These are phyloP conservation scores for Falco biarmicus DNA, from an alignment of 2,797 vertebrate genomes.

Conservation along the genomic window DNA sequence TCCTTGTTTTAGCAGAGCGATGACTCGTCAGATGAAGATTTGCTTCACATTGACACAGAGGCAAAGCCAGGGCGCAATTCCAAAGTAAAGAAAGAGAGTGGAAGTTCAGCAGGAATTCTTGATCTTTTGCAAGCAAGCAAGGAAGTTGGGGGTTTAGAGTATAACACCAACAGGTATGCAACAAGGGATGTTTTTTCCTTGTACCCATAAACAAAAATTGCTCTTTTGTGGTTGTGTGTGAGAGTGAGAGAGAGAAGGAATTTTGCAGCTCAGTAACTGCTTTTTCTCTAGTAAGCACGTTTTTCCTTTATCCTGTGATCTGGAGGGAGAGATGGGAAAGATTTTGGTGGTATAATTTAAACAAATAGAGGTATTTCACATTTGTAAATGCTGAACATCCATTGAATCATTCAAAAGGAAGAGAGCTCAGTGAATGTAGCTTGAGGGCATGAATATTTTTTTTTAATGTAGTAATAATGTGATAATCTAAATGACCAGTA, in stretches of 20 bases:
- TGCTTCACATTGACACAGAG: constrained; percentile 95
- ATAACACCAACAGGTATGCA: constrained; percentile 93
- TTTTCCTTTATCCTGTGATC: background rate
- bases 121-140: constrained; percentile 98
- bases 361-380: background rate
- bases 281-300: background rate
- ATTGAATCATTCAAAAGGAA: constrained; percentile 21
- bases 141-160: constrained; percentile 96
- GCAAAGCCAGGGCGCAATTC: constrained; percentile 86
- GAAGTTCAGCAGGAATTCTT: constrained; percentile 91
- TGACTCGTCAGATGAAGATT: constrained; percentile 95
- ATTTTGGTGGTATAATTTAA: background rate
- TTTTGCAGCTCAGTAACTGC: background rate
- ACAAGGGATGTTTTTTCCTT: background rate
- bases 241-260: background rate
- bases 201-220: background rate
- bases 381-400: background rate
- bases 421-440: background rate
- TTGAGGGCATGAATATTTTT: background rate
- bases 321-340: background rate
- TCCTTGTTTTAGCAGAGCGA: constrained; percentile 74
- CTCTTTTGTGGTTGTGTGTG: background rate
- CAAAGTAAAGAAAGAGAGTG: constrained; percentile 92
- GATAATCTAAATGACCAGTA: background rate
- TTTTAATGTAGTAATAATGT: background rate